Evolutionary conservation across 2,888 invertebrate species (phyloP).

Genomic region (Anticlea derivata): DNA sequence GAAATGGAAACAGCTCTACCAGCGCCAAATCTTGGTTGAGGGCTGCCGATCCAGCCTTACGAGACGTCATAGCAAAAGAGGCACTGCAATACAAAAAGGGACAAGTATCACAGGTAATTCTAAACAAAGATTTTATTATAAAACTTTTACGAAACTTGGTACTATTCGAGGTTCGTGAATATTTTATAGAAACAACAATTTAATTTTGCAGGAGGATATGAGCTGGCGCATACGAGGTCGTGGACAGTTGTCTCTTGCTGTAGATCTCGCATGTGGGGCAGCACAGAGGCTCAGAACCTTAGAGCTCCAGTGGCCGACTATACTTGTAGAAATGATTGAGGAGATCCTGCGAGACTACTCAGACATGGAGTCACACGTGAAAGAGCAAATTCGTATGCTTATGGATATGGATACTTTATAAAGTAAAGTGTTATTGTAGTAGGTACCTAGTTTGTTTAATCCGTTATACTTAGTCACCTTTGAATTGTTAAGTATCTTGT

Average conservation of each 20-base stretch:
- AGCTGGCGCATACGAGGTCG: conserved; percentile 90
- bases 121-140: too few relatives aligned
- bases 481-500: neutral
- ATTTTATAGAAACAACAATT: too few relatives aligned
- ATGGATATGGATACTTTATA: conserved; percentile 71
- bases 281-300: conserved; percentile 89
- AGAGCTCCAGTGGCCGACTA: conserved; percentile 90
- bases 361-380: conserved; percentile 91
- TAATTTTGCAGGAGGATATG: conserved; percentile 86
- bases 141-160: too few relatives aligned
- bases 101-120: conserved; percentile 72
- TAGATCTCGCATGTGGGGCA: conserved; percentile 90
- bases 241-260: conserved; percentile 86
- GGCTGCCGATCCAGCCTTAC: conserved; percentile 89
- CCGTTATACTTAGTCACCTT: too few relatives aligned
- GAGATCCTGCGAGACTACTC: conserved; percentile 91
- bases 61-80: conserved; percentile 93
- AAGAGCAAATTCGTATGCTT: conserved; percentile 85
- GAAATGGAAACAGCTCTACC: conserved; percentile 70
- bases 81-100: conserved; percentile 91
- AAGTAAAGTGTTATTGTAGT: conserved; percentile 7
- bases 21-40: conserved; percentile 89
- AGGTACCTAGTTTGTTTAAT: neutral
- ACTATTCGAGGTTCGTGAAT: too few relatives aligned
- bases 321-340: conserved; percentile 90